A percentile compares a stretch with the other conserved stretches of the same genome.
Conservation (phyloP, 2,888 invertebrate species). For the Catotricha subobsoleta region DNA sequence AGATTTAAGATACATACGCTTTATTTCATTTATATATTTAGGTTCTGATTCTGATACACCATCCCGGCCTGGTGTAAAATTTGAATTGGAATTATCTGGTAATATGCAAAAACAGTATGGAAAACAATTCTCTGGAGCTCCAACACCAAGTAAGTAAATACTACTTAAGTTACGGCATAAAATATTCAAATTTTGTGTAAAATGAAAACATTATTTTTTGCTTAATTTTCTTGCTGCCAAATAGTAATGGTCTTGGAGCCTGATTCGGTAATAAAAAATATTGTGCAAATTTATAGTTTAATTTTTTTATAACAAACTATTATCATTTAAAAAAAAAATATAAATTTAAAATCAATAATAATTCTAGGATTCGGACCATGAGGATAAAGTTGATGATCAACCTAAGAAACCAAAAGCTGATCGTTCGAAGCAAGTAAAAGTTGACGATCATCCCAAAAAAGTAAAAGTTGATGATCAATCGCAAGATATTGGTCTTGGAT, state of each 20-base stretch:
- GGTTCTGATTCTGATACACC: slow-evolving; percentile 13
- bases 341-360: background rate
- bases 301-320: background rate
- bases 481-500: slow-evolving; percentile 53
- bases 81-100: slow-evolving; percentile 52
- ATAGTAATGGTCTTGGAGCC: slow-evolving; percentile 1
- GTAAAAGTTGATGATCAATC: slow-evolving; percentile 15
- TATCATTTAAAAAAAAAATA: background rate
- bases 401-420: slow-evolving; percentile 12
- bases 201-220: background rate
- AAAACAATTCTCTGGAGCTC: slow-evolving; percentile 39
- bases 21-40: background rate
- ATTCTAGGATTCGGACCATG: slow-evolving; percentile 7
- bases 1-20: background rate
- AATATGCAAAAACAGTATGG: slow-evolving; percentile 58
- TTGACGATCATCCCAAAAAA: slow-evolving; percentile 11
- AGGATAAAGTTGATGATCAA: background rate
- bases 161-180: background rate
- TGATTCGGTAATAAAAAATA: background rate
- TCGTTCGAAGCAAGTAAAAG: slow-evolving; percentile 13
- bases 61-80: slow-evolving; percentile 38
- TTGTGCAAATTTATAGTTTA: background rate
- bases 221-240: background rate
- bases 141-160: slow-evolving; percentile 25
- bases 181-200: background rate